A percentile compares a stretch with the other conserved stretches of the same genome.
Evolutionary conservation across 37 sponge, comb jelly and placozoan genomes (phyloP).

Genomic region (Beroe ovata): DNA sequence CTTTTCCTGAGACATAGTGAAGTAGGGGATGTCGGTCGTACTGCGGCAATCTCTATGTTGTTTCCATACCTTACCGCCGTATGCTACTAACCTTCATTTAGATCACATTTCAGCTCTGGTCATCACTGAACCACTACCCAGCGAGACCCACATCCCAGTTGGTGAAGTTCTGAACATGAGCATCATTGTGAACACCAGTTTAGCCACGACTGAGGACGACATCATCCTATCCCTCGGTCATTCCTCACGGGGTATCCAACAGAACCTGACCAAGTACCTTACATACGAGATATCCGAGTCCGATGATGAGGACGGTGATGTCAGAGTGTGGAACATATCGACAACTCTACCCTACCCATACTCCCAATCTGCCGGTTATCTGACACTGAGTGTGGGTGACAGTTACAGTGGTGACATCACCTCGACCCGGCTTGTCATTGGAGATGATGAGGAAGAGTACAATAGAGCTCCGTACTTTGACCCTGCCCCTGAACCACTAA

Average conservation of each 20-base stretch:
- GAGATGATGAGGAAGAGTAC: background rate
- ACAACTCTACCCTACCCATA: slow-evolving; percentile 8
- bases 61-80: too few relatives aligned
- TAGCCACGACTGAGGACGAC: background rate
- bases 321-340: background rate
- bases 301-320: background rate
- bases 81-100: background rate
- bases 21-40: too few relatives aligned
- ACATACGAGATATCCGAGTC: background rate
- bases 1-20: too few relatives aligned
- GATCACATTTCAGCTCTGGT: background rate
- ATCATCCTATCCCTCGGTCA: background rate
- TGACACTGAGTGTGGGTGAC: background rate
- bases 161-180: slow-evolving; percentile 8
- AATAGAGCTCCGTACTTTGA: slow-evolving; percentile 42
- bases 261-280: background rate
- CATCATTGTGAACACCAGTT: background rate
- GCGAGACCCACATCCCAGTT: slow-evolving; percentile 9
- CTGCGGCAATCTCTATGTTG: too few relatives aligned
- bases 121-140: slow-evolving; percentile 15
- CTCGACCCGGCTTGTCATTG: background rate
- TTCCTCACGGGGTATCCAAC: background rate
- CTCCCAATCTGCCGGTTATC: background rate
- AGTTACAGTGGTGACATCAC: background rate
- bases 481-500: background rate